phyloP scores from a whole-genome alignment of 2,113 vertebrate species.

The Psittacula cyanocephala region DNA sequence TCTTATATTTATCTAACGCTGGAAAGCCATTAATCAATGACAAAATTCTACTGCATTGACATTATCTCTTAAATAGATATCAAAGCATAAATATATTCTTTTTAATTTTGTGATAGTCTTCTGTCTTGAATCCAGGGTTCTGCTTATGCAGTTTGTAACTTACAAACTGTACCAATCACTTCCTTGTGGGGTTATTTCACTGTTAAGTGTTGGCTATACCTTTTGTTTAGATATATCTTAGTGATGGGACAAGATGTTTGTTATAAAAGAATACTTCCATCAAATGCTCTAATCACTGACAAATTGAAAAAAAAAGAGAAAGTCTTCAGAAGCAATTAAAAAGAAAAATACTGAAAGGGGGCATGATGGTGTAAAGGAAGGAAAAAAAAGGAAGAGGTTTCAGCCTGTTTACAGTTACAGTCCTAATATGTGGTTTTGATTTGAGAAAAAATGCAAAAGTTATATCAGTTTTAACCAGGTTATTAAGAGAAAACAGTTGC shows the following conservation, averaged over 20 bases:
- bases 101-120: conserved; percentile 23
- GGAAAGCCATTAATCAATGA: neutral
- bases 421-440: neutral
- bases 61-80: conserved; percentile 26
- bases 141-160: neutral
- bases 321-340: neutral
- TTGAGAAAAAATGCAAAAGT: neutral
- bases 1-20: neutral
- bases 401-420: conserved; percentile 3
- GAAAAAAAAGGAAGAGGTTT: neutral
- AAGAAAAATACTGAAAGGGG: conserved; percentile 4
- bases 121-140: neutral
- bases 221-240: neutral
- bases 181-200: neutral
- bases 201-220: neutral
- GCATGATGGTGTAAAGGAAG: neutral
- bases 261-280: conserved; percentile 42
- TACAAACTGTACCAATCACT: neutral
- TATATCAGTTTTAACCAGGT: conserved; percentile 49
- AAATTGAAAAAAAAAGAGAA: neutral
- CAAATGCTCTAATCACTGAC: neutral
- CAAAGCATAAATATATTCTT: neutral
- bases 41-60: neutral
- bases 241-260: neutral
- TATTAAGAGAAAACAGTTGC: conserved; percentile 51